Base-by-base conservation (phyloP, 2,797 vertebrate genomes). In the Sebastes vulpes region DNA sequence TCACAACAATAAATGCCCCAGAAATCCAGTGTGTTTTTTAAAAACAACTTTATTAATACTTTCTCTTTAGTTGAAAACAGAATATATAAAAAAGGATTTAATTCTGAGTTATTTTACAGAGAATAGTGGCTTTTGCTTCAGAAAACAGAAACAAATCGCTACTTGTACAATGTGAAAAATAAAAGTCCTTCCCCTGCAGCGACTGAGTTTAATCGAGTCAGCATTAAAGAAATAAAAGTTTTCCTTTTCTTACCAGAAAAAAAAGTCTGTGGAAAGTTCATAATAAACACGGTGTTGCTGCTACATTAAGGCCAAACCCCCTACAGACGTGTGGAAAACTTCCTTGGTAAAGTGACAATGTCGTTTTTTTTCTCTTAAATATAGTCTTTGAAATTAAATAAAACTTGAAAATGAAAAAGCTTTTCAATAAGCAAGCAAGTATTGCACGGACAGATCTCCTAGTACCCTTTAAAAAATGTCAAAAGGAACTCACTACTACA, bases 301-400 rank as follows among this genome's bases (percentile, higher is more conserved):
- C 98, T 99, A 99, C 98, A 97, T 97, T 98, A 98, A 98, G 97
- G 97, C 97, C 96, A 97, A 93, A 88, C 88, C 76, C 88, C 90
- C 92, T 96, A 97, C 95, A 96, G 96, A 97, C 94, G 95, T 95
- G 95, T 95, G 91, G 95, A 96, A 96, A 95, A 95, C 83, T 92
- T 96, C 83, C 93, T 97, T 95, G 94, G 96, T 99, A 99, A 99
- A 99, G 98, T 99, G 98, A 98, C 98, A 94, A 94, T 97, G 95
- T 97, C 85, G 52, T 92, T 69, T 48, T 54, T 35, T 50, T 63
- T 32, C 25, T 67, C 89, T 86, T 64, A 80, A 88, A 90, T 86
- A 88, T 79, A 87, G 60, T 87, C 60, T 89, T 86, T 82, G 72
- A 93, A 88, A 89, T 96, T 97, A 95, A 90, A 89, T 90, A 91